A percentile compares a stretch with the other conserved stretches of the same genome.
Conservation (phyloP, 2,888 invertebrate species). For the Cheiracanthium punctorium region DNA sequence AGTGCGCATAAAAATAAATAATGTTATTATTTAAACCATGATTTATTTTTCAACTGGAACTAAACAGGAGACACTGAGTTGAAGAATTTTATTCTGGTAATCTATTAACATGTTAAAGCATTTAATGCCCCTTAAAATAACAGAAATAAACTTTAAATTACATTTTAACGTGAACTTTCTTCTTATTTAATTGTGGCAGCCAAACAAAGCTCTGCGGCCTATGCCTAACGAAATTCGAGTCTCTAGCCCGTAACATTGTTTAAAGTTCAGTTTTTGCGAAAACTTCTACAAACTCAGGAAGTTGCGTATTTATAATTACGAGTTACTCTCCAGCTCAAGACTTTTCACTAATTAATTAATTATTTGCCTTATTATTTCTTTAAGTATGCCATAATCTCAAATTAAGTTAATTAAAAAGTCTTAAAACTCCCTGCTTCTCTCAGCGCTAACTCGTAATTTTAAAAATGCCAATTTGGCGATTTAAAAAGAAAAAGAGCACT, state of each 20-base stretch:
- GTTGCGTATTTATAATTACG: not conserved
- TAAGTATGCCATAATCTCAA: slow-evolving; percentile 17
- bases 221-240: not conserved
- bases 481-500: not conserved
- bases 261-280: not conserved
- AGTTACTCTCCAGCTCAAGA: not conserved
- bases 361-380: slow-evolving; percentile 17
- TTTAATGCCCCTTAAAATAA: too few relatives aligned
- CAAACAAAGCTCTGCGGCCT: not conserved
- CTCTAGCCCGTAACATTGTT: not conserved
- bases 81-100: too few relatives aligned
- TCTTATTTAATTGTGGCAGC: slow-evolving; percentile 1
- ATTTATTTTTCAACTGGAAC: too few relatives aligned
- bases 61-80: too few relatives aligned
- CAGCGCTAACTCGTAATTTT: not conserved
- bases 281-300: not conserved
- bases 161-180: not conserved
- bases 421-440: not conserved
- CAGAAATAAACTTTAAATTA: too few relatives aligned
- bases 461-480: slow-evolving; percentile 10
- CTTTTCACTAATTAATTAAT: slow-evolving; percentile 13
- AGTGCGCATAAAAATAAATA: too few relatives aligned
- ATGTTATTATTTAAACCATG: too few relatives aligned
- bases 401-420: slow-evolving; percentile 15
- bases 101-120: too few relatives aligned